Base-by-base conservation (phyloP, 2,888 invertebrate species). In the Cetonia aurata region DNA sequence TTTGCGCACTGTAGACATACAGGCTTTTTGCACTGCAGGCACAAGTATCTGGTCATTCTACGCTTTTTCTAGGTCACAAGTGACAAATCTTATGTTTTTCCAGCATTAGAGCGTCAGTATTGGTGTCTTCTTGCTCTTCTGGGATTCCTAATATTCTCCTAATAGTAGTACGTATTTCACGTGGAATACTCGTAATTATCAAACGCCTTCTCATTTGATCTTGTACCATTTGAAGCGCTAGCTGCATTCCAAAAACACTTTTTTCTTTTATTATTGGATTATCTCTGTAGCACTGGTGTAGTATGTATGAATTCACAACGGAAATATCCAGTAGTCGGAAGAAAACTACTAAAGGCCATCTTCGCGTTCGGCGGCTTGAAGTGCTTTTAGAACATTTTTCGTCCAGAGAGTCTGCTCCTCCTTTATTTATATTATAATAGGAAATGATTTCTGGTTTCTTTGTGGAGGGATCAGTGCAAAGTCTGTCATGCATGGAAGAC, bases 321-420 rank as follows among this genome's bases (percentile, higher is more conserved):
- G 76, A 73, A 56, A 77, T 74, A 52, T 78, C 74, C n/a, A 78
- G n/a, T 31, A 78, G 48, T 42, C 72, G 70, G 69, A 73, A 78
- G 68, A 79, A 77, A 56, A 78, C 52, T 53, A 60, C 72, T 46
- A 79, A 62, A 55, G 75, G 76, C 76, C 77, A 78, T 72, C 76
- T 73, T 69, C 73, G 71, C 31, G 76, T 75, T 52, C 71, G 74
- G 68, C 75, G 56, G 41, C 77, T 76, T 6, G 72, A 72, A n/a
- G 50, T 33, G 15, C 46, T 60, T 46, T 65, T 71, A 1, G 67
- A 31, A 52, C 67, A 67, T 44, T 71, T 67, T 46, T 71, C 42
- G 37, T 71, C 67, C 9, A 57, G 37, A 50, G 17, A 48, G 57
- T 71, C 67, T 12, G 67, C 71, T 57, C 71, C 71, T 13, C 67